Base-by-base conservation (phyloP, 2,888 invertebrate genomes). In the Nephrocerus scutellatus region DNA sequence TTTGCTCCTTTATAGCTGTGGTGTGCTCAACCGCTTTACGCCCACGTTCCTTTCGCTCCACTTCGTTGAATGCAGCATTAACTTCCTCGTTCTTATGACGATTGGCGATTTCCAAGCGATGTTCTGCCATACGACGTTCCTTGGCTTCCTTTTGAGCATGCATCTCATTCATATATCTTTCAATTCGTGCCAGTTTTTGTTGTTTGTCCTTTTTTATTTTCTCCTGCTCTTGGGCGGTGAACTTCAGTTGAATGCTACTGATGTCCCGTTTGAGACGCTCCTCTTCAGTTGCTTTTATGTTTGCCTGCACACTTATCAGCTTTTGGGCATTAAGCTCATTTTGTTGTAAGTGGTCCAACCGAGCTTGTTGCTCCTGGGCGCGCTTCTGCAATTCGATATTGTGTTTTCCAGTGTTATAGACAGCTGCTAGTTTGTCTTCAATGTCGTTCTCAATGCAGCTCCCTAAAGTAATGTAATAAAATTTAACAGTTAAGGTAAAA, bases 201-300 rank as follows among this genome's bases (percentile, higher is more conserved):
- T 51, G 53, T 32, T 62, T 56, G 8, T 54, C 55, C 1, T 52
- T 53, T 21, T 59, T 51, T 3, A 60, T 48, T n/a, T 55, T 56
- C 4, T 55, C 55, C 24, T 54, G 53, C 40, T 66, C 66, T 37
- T 62, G 58, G 6, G 59, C 60, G 10, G 62, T 65, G 49, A 64
- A 68, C 52, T 60, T 58, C 10, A 62, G 55, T 7, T 67, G 68
- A 52, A 60, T 60, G 58, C 77, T 74, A 10, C 59, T 63, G 18
- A 72, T 51, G 10, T 76, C 76, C 21, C 73, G 74, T 12, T 71
- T 62, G 1, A 74, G 52, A 1, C 69, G 68, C n/a, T 63, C 70
- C 13, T 70, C 67, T 23, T 77, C 77, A 30, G 60, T 57, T 2
- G 57, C 62, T 2, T 67, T 66, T 2, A 71, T 68, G 16, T 59